Percentiles rank a stretch among this genome's conserved stretches.
phyloP scores from a whole-genome alignment of 2,113 vertebrate species.

The Oreochromis niloticus region DNA sequence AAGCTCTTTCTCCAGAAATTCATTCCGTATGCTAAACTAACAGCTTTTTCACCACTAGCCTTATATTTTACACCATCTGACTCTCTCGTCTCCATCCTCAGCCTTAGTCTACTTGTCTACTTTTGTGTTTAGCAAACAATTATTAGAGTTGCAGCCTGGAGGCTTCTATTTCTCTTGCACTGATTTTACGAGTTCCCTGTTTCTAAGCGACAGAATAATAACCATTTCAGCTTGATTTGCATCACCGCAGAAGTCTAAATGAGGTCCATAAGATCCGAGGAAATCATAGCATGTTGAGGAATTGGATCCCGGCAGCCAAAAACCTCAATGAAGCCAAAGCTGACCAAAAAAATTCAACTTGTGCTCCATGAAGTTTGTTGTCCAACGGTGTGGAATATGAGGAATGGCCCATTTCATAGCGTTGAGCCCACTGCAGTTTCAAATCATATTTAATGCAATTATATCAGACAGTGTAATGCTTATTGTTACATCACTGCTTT shows the following conservation, averaged over 20 bases:
- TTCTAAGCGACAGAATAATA: neutral
- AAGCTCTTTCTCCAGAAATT: neutral
- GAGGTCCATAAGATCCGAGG: neutral
- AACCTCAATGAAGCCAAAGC: neutral
- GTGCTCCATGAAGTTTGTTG: neutral
- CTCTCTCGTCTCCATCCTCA: neutral
- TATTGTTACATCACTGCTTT: neutral
- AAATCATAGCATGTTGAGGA: constrained; percentile 4
- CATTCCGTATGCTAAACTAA: neutral
- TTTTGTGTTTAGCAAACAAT: neutral
- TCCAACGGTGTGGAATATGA: neutral
- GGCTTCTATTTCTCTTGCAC: neutral
- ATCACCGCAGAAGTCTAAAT: neutral
- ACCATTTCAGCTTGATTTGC: neutral
- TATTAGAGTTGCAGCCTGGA: neutral
- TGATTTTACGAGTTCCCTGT: neutral
- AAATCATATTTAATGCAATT: neutral
- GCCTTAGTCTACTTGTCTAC: neutral
- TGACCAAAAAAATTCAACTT: neutral
- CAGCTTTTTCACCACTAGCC: neutral
- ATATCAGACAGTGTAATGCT: neutral
- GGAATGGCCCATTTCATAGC: neutral
- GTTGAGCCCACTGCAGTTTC: neutral
- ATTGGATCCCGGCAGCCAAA: neutral
- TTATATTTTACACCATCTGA: neutral